phyloP scores from a whole-genome alignment of 1,140 invertebrate genomes.

The Phortica variegata region DNA sequence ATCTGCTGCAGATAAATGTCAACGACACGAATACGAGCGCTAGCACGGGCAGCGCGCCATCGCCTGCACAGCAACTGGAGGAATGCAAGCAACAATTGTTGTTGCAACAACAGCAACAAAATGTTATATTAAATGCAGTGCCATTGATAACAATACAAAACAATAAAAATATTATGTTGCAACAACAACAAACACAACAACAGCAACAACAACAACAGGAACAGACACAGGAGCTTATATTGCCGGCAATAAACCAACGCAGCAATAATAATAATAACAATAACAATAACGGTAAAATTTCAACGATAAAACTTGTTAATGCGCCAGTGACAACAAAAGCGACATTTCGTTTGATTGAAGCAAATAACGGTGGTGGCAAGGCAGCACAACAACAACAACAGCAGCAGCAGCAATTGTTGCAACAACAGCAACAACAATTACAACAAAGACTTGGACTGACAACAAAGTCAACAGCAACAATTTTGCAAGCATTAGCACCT shows the following conservation, averaged over 20 bases:
- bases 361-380: constrained; percentile 19
- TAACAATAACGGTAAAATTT: constrained; percentile 16
- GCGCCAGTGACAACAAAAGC: constrained; percentile 32
- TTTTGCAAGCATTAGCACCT: constrained; percentile 22
- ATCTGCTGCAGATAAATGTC: constrained; percentile 50
- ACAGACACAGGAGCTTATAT: constrained; percentile 23
- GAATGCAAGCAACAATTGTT: constrained; percentile 24
- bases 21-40: constrained; percentile 19
- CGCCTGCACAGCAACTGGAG: constrained; percentile 33
- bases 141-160: constrained; percentile 55
- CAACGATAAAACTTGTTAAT: constrained; percentile 37
- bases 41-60: constrained; percentile 35
- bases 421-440: too few species aligned
- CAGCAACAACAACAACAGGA: constrained; percentile 17
- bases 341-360: constrained; percentile 37
- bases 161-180: constrained; percentile 30
- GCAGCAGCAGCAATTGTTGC: constrained; percentile 2
- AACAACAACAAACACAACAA: constrained; percentile 34
- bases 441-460: background rate
- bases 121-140: constrained; percentile 47
- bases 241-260: constrained; percentile 14
- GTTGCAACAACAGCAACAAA: constrained; percentile 42
- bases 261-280: background rate
- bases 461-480: constrained; percentile 17
- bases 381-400: constrained; percentile 6